These are phyloP conservation scores for Drosophila pandora DNA, from an alignment of 1,140 invertebrate genomes.

Conservation along the genomic window DNA sequence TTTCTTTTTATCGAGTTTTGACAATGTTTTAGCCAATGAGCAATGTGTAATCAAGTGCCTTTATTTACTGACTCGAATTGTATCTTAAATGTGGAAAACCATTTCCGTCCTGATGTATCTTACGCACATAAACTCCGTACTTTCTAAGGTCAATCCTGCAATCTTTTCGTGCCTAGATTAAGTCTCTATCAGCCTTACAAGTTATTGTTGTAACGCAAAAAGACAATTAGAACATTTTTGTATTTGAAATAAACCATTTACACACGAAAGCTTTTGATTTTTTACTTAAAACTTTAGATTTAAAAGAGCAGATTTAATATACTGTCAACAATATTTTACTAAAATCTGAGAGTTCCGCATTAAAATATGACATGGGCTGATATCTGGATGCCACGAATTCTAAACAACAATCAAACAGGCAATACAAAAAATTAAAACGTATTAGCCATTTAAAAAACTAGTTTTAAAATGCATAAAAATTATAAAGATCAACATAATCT, in stretches of 20 bases:
- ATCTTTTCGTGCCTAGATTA: constrained; percentile 42
- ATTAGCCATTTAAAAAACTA: no score
- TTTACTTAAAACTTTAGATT: no score
- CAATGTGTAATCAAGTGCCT: constrained; percentile 56
- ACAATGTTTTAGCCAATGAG: constrained; percentile 2
- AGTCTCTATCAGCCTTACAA: constrained; percentile 46
- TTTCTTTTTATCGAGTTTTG: background rate
- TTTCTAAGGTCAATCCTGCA: constrained; percentile 32
- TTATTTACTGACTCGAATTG: constrained; percentile 38
- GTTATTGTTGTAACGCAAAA: constrained; percentile 64
- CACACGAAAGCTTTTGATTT: constrained; percentile 6
- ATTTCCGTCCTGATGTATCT: constrained; percentile 45
- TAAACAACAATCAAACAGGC: no score
- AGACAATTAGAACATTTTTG: constrained; percentile 48
- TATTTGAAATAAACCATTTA: constrained; percentile 58
- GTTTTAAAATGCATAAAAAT: no score
- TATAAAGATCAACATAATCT: no score
- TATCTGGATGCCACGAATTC: no score
- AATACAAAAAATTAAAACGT: no score
- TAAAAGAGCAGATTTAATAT: no score
- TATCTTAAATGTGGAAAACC: constrained; percentile 47
- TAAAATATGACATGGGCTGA: no score
- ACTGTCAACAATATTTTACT: no score
- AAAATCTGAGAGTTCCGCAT: no score
- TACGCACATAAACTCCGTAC: constrained; percentile 29